Percentiles rank a stretch among this genome's conserved stretches.
phyloP scores from a whole-genome alignment of 2,113 vertebrate species.

The Seriola quinqueradiata region DNA sequence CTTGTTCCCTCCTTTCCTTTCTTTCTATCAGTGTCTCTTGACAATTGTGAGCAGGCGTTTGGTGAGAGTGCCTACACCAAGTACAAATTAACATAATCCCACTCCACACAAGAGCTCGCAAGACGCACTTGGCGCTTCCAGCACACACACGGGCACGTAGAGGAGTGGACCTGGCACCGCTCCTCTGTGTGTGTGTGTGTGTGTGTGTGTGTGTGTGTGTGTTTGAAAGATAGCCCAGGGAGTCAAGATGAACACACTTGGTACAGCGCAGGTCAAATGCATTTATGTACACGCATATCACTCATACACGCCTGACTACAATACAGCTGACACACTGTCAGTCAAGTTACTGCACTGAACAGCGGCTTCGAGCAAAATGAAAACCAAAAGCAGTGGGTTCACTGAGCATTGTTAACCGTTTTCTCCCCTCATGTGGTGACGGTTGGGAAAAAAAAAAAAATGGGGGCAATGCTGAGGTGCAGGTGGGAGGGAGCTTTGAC shows the following conservation, averaged over 20 bases:
- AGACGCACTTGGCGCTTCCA: conserved; percentile 43
- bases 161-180: conserved; percentile 34
- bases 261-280: conserved; percentile 31
- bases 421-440: conserved; percentile 18
- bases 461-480: not conserved
- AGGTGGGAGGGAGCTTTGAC: not conserved
- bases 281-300: conserved; percentile 15
- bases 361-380: not conserved
- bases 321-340: conserved; percentile 43
- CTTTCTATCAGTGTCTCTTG: conserved; percentile 36
- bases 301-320: conserved; percentile 36
- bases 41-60: conserved; percentile 50
- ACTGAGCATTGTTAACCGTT: conserved; percentile 26
- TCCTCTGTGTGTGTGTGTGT: conserved; percentile 15
- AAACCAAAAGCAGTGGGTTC: conserved; percentile 30
- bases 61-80: conserved; percentile 58
- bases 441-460: conserved; percentile 1
- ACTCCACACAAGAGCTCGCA: conserved; percentile 69
- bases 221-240: conserved; percentile 29
- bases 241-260: conserved; percentile 55
- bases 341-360: conserved; percentile 22
- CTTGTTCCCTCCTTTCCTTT: conserved; percentile 29
- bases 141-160: conserved; percentile 36
- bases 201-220: conserved; percentile 18
- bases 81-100: conserved; percentile 76